Evolutionary conservation across 2,113 vertebrate species (phyloP).

Genomic region (Cheirogaleus medius): DNA sequence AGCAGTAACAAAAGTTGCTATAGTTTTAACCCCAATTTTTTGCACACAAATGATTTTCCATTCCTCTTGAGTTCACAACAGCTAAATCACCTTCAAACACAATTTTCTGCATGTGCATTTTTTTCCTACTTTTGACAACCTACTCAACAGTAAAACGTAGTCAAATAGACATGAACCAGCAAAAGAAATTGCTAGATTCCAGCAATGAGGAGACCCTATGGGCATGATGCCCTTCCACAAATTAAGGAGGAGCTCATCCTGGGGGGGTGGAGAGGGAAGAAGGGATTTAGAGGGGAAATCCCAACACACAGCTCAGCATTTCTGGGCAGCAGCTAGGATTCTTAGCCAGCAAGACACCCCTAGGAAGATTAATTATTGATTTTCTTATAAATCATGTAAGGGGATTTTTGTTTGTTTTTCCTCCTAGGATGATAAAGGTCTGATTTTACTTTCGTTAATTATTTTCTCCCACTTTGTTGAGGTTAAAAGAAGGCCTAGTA

Average conservation of each 20-base stretch:
- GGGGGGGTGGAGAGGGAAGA: too few relatives aligned
- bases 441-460: conserved; percentile 54
- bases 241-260: background rate
- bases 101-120: background rate
- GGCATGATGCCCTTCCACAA: background rate
- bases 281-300: background rate
- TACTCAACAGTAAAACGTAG: background rate
- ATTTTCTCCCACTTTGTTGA: background rate
- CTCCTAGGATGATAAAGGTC: conserved; percentile 44
- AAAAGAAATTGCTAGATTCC: background rate
- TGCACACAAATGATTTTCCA: conserved; percentile 33
- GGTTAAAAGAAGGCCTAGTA: conserved; percentile 21
- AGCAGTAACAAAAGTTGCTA: background rate
- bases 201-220: background rate
- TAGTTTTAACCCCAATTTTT: conserved; percentile 19
- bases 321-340: background rate
- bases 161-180: background rate
- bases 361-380: conserved; percentile 72
- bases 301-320: conserved; percentile 49
- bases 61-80: conserved; percentile 48
- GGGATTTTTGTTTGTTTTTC: conserved; percentile 55
- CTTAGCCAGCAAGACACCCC: conserved; percentile 21
- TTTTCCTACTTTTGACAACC: background rate
- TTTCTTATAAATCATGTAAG: conserved; percentile 70
- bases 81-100: conserved; percentile 57